Evolutionary conservation across 2,888 invertebrate species (phyloP), one percentile per base, ranked within the genome.

Genomic region (Laspeyria flexula): DNA sequence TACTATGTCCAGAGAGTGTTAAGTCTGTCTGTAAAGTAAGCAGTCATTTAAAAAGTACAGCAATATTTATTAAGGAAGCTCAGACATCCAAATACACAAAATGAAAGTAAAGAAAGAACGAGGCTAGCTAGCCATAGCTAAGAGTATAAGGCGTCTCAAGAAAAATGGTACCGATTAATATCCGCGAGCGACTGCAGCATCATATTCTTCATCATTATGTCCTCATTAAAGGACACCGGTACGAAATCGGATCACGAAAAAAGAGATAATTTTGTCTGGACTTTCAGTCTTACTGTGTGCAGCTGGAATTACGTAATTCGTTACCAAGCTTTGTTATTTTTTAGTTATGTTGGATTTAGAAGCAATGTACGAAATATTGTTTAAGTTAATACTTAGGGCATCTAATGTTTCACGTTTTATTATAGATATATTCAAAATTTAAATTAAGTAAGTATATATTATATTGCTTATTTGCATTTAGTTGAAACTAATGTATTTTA

Each of bases 121-220:
- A 71, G n/a, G 73, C 75, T 75, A 70, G 73, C 75, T 75, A 65
- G 57, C 55, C 54, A 43, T 37, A 31, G 9, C 43, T n/a, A n/a
- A n/a, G n/a, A n/a, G n/a, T 54, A 60, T 63, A 60, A 63, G 56
- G 62, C 62, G 67, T 51, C 47, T 58, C 57, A 55, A 69, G 79
- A 83, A 78, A 83, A 81, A 85, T 82, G 66, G 72, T 68, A 43
- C 50, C 83, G 78, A 85, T 85, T 83, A 81, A 83, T 84, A 82
- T 71, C 68, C 51, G 31, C 65, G 35, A 16, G 49, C 49, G 79
- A 75, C 77, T 73, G 77, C 79, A 81, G 80, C 82, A 78, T 82
- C 81, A 82, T 86, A 83, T 86, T 88, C 86, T 86, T 90, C 89
- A 88, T 88, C 88, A 88, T 88, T 83, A 87, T 80, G 79, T 79